Evolutionary conservation across 1,140 invertebrate genomes (phyloP).

Genomic region (Linepithema humile): DNA sequence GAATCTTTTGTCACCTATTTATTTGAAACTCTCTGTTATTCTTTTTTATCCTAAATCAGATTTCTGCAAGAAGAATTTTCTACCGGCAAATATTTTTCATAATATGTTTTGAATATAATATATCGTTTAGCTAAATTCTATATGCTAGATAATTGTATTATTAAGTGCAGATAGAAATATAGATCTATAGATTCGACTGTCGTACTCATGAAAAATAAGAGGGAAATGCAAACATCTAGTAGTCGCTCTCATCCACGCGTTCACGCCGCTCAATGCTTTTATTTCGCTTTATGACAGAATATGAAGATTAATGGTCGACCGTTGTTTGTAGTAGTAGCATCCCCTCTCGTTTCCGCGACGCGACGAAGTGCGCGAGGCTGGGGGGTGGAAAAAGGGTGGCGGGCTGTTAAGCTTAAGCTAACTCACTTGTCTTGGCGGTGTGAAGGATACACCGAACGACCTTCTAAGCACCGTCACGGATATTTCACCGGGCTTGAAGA

Average conservation of each 20-base stretch:
- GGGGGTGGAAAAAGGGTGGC: background rate
- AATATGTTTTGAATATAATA: background rate
- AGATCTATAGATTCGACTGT: background rate
- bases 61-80: background rate
- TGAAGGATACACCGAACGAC: constrained; percentile 64
- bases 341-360: constrained; percentile 21
- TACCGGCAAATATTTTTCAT: background rate
- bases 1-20: background rate
- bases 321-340: constrained; percentile 58
- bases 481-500: constrained; percentile 58
- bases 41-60: background rate
- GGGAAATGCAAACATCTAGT: background rate
- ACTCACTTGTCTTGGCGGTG: constrained; percentile 9
- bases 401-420: constrained; percentile 62
- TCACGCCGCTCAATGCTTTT: constrained; percentile 20
- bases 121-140: background rate
- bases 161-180: background rate
- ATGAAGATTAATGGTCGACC: constrained; percentile 71
- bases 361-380: background rate
- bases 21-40: background rate
- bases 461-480: constrained; percentile 40
- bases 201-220: background rate
- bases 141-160: background rate
- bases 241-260: background rate
- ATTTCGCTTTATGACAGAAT: constrained; percentile 65